phyloP scores from a whole-genome alignment of 2,888 invertebrate genomes.

The Drosophila paramelanica region DNA sequence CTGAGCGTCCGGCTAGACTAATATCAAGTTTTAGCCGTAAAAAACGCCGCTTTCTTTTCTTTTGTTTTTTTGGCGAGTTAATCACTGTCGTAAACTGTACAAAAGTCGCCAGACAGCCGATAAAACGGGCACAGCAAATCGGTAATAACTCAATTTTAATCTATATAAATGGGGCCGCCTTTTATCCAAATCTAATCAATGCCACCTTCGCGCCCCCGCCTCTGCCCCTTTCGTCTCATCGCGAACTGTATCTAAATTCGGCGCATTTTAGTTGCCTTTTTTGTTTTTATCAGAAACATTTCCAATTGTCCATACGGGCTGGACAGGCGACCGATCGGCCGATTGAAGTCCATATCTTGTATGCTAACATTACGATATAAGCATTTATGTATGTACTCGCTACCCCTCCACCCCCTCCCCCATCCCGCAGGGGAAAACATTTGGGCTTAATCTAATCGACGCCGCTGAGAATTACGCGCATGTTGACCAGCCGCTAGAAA shows the following conservation, averaged over 20 bases:
- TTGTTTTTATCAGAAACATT: slow-evolving; percentile 61
- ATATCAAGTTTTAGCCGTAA: slow-evolving; percentile 13
- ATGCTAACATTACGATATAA: slow-evolving; percentile 48
- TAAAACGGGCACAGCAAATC: slow-evolving; percentile 57
- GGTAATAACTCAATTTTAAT: slow-evolving; percentile 67
- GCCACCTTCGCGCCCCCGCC: slow-evolving; percentile 10
- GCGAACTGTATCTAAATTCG: slow-evolving; percentile 37
- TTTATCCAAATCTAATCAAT: slow-evolving; percentile 82
- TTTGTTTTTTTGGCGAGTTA: slow-evolving; percentile 37
- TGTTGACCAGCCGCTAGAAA: slow-evolving; percentile 53
- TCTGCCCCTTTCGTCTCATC: neutral
- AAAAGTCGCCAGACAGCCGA: slow-evolving; percentile 38
- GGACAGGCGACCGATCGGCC: slow-evolving; percentile 17
- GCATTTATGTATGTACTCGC: slow-evolving; percentile 9
- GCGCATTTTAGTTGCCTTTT: slow-evolving; percentile 24
- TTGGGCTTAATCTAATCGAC: slow-evolving; percentile 76
- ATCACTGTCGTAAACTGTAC: slow-evolving; percentile 56
- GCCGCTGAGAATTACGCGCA: slow-evolving; percentile 69
- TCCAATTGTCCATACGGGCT: slow-evolving; percentile 33
- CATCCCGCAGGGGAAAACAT: neutral
- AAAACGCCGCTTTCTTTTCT: slow-evolving; percentile 10
- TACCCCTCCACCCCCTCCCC: too few relatives aligned
- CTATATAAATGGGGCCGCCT: slow-evolving; percentile 75
- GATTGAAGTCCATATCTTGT: slow-evolving; percentile 48
- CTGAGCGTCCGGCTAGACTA: slow-evolving; percentile 17